A percentile compares a stretch with the other conserved stretches of the same genome.
These are phyloP conservation scores for Alosa alosa DNA, from an alignment of 2,113 vertebrate genomes.

Conservation along the genomic window DNA sequence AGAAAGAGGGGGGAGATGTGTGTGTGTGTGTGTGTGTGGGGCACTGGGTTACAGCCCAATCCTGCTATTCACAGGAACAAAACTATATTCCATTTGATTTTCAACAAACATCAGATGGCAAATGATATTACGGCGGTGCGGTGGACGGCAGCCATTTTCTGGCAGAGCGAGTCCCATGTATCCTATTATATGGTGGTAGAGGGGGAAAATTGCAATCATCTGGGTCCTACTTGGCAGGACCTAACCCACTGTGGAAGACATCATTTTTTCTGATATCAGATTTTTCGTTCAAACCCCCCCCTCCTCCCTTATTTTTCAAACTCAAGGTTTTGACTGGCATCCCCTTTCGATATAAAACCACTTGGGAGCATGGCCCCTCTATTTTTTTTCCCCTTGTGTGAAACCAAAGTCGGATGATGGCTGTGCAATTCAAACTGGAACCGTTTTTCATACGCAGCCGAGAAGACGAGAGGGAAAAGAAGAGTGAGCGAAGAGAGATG, in stretches of 20 bases:
- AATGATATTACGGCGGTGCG: conserved; percentile 64
- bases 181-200: conserved; percentile 66
- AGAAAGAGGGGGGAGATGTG: background rate
- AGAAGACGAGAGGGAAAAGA: background rate
- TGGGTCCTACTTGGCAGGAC: conserved; percentile 62
- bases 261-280: conserved; percentile 57
- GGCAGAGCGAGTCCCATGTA: conserved; percentile 58
- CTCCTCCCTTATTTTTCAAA: background rate
- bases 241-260: conserved; percentile 52
- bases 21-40: background rate
- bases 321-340: conserved; percentile 51
- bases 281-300: background rate
- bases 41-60: background rate
- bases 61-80: conserved; percentile 38
- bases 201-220: conserved; percentile 72
- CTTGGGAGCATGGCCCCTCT: conserved; percentile 52
- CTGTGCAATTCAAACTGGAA: conserved; percentile 56
- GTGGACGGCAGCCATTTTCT: conserved; percentile 58
- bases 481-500: conserved; percentile 33
- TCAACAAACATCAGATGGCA: conserved; percentile 67
- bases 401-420: conserved; percentile 56
- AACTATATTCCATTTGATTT: conserved; percentile 63
- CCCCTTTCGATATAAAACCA: conserved; percentile 50
- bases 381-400: conserved; percentile 28
- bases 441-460: conserved; percentile 36